These are phyloP conservation scores for Macheiramphus alcinus DNA, from an alignment of 2,113 vertebrate genomes.

Conservation along the genomic window DNA sequence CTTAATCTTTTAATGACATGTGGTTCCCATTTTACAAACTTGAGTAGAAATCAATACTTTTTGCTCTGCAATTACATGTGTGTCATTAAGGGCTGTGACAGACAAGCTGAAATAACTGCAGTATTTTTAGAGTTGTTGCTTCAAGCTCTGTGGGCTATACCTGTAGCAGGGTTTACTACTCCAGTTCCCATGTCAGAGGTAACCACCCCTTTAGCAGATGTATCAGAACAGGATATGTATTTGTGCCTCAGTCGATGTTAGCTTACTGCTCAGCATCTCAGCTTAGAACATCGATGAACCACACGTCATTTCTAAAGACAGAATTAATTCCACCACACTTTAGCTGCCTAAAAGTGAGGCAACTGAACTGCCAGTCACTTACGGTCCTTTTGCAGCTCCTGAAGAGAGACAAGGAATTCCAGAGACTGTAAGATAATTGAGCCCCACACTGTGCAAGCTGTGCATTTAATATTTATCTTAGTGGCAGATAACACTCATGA, in stretches of 20 bases:
- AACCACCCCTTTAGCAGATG: neutral
- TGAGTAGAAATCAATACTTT: neutral
- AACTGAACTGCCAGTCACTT: neutral
- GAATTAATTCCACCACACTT: neutral
- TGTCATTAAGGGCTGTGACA: neutral
- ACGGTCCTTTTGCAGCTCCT: neutral
- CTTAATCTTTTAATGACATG: neutral
- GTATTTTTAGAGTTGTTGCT: neutral
- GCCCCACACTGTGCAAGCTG: neutral
- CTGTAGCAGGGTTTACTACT: neutral
- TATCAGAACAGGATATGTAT: neutral
- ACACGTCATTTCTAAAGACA: neutral
- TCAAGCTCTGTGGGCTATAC: neutral
- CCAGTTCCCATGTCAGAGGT: neutral
- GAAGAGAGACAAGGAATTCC: neutral
- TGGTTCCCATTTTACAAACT: neutral
- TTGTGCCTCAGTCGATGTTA: neutral
- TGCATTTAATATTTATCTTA: neutral
- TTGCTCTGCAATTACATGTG: neutral
- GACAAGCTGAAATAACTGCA: neutral
- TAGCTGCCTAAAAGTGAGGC: neutral
- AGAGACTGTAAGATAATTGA: neutral
- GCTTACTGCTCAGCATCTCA: neutral
- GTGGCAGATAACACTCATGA: neutral
- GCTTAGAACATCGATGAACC: neutral